Conservation (phyloP, 2,888 invertebrate genomes). For the Reticulitermes lucifugus region DNA sequence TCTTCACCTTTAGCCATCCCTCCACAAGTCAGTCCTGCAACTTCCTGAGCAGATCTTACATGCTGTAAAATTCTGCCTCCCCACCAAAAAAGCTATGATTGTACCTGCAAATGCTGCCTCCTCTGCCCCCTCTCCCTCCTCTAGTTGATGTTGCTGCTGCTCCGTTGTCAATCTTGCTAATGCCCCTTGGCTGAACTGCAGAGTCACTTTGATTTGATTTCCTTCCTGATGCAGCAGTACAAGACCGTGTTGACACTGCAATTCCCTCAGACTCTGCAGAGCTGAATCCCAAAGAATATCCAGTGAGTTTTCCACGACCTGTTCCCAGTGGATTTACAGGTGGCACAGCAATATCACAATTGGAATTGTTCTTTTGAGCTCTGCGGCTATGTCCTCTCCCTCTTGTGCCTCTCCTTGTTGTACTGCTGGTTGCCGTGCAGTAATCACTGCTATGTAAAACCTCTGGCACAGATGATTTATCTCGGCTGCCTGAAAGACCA, state of each 20-base stretch:
- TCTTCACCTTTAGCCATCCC: no score
- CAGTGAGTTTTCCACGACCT: not conserved
- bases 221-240: constrained; percentile 14
- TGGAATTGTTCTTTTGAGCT: not conserved
- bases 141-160: not conserved
- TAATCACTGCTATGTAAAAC: not conserved
- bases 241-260: constrained; percentile 30
- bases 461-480: not conserved
- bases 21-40: no score
- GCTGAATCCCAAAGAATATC: not conserved
- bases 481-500: not conserved
- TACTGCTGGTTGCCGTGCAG: not conserved
- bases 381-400: constrained; percentile 4
- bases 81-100: not conserved
- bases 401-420: constrained; percentile 10
- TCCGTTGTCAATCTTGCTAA: constrained; percentile 31
- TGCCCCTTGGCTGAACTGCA: not conserved
- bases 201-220: not conserved
- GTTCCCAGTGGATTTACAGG: not conserved
- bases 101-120: constrained; percentile 9
- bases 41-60: no score
- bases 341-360: not conserved
- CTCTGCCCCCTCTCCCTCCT: constrained; percentile 16
- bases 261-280: not conserved
- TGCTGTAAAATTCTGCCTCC: no score